Conservation (phyloP, 2,888 invertebrate genomes). For the Scelioninae gen. 1 region DNA sequence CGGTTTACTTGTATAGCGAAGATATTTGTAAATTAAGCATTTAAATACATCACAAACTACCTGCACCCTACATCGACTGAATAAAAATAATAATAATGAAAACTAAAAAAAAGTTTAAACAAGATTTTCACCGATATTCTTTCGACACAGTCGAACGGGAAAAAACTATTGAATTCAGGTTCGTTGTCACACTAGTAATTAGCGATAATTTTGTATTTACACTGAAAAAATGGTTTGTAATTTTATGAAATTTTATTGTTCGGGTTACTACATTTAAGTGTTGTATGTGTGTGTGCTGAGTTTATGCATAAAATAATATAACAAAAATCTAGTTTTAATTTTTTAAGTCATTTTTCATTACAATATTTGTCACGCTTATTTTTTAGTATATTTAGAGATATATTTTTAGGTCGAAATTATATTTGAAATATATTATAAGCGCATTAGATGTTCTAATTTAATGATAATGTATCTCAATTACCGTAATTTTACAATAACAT, state of each 20-base stretch:
- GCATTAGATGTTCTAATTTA: too few relatives aligned
- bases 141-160: conserved; percentile 41
- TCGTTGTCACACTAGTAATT: conserved; percentile 61
- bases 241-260: neutral
- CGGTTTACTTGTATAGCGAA: conserved; percentile 42
- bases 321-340: too few relatives aligned
- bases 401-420: too few relatives aligned
- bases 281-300: too few relatives aligned
- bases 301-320: too few relatives aligned
- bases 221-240: conserved; percentile 26
- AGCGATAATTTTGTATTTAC: conserved; percentile 65
- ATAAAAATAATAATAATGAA: conserved; percentile 38
- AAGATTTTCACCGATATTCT: conserved; percentile 22
- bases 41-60: conserved; percentile 59
- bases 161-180: conserved; percentile 42
- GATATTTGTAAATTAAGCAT: conserved; percentile 58
- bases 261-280: too few relatives aligned
- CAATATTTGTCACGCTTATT: too few relatives aligned
- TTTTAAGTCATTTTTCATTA: too few relatives aligned
- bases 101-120: conserved; percentile 4
- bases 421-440: too few relatives aligned
- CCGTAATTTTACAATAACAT: conserved; percentile 11
- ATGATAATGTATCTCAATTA: too few relatives aligned
- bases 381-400: too few relatives aligned
- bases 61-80: conserved; percentile 60